Conservation (phyloP, 2,888 invertebrate species). For the Chrysodeixis includens region DNA sequence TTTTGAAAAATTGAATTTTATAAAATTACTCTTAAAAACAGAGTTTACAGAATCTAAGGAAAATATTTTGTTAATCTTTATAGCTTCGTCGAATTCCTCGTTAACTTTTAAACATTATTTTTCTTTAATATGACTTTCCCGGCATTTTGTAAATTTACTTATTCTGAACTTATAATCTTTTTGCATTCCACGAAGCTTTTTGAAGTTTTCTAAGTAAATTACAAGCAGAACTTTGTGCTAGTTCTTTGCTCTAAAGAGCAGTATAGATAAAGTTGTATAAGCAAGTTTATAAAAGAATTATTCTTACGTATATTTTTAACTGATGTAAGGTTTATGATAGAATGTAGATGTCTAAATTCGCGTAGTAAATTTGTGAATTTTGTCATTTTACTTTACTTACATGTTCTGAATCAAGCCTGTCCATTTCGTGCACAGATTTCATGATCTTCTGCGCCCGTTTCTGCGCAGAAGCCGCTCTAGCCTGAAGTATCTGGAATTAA, state of each 20-base stretch:
- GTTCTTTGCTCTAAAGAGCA: neutral
- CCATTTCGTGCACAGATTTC: constrained; percentile 72
- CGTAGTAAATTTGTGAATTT: no score
- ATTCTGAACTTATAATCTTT: neutral
- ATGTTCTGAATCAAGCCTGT: constrained; percentile 68
- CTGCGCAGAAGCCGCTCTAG: constrained; percentile 83
- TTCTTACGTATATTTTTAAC: no score
- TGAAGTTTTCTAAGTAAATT: neutral
- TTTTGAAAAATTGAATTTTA: neutral
- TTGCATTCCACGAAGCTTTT: neutral
- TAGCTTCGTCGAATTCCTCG: neutral
- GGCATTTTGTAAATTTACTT: neutral
- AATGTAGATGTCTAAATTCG: no score
- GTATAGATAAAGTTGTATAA: no score
- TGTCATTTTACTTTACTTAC: constrained; percentile 59
- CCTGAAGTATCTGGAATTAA: constrained; percentile 87
- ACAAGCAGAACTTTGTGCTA: neutral
- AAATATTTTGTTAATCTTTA: constrained; percentile 1
- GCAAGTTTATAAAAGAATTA: no score
- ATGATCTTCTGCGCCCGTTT: constrained; percentile 76
- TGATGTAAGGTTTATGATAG: no score
- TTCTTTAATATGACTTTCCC: neutral
- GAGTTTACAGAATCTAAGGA: neutral
- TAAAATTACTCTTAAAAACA: neutral
- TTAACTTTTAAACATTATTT: neutral